Evolutionary conservation across 2,113 vertebrate genomes (phyloP), one percentile per base, ranked within the genome.

Genomic region (Polyodon spathula): DNA sequence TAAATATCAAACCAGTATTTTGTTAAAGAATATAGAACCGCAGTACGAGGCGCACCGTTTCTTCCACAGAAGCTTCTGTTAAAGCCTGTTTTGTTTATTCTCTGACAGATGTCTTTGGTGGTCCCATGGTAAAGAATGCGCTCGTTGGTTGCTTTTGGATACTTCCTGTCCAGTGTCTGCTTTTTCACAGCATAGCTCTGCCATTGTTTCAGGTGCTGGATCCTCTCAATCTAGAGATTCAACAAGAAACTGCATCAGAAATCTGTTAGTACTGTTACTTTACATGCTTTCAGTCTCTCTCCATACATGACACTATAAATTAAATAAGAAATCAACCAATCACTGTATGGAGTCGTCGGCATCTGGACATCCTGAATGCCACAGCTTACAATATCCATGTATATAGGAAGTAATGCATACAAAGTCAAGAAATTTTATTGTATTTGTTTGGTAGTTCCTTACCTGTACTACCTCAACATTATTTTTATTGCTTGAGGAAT

Each of bases 21-120:
- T 27, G 27, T 27, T 27, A 27, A 27, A 27, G 27, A 27, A 27
- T 27, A 27, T 27, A 27, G 27, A 27, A n/a, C 12, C 48, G 48
- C 48, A 50, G 37, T 11, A 5, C 37, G 44, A 27, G 40, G 37
- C 4, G 1, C 63, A 80, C 78, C 78, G 12, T 80, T 80, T 61
- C 70, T 78, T 15, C 78, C 76, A 39, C 74, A 78, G 67, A 80
- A 80, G 54, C 76, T 78, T 41, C 78, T 68, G 66, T 80, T 80
- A 64, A 80, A 80, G 38, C 78, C 78, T 1, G 59, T 66, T 8
- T 27, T 65, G 17, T 73, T 80, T 63, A 78, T 73, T 54, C 74
- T 78, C 8, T 74, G 58, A 56, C 65, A 63, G 17, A 74, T 78
- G 1, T 72, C 74, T 17, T 63, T 63, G 3, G 73, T 75, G 1